Evolutionary conservation across 2,797 vertebrate genomes (phyloP), one percentile per base, ranked within the genome.

Genomic region (Acropternis orthonyx): DNA sequence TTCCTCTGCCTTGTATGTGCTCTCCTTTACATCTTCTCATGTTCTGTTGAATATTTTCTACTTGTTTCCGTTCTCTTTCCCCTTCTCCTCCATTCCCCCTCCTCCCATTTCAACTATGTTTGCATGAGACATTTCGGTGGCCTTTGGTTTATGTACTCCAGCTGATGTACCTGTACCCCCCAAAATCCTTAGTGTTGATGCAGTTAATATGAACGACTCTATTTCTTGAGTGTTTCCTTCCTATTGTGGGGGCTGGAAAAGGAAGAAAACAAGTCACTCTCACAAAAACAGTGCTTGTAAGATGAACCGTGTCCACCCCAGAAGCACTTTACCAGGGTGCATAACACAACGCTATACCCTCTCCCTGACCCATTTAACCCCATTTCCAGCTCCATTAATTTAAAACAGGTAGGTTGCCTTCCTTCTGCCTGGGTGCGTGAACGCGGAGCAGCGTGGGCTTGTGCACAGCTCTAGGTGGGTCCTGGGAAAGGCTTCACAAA

Each of bases 261-360:
- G 24, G 14, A 46, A 27, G 43, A 73, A 85, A 67, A 24, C 9
- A 91, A 84, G 4, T 26, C 37, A 44, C 14, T 10, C 12, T 32
- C 46, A 49, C 21, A 39, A 68, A 83, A 81, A 0, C 2, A 28
- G 28, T 5, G 19, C 26, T 74, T 44, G 14, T 37, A 85, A n/a
- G 37, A 54, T 7, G 6, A 86, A 68, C 36, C 0, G 4, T 4
- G 7, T 56, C 76, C 19, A 22, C 7, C 10, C 12, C 26, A 39
- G 11, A 24, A 87, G 30, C 22, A 12, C 15, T 74, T 39, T 67
- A 26, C 24, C 3, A 19, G 8, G 6, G 20, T 19, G 17, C 11
- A 0, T 9, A 48, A 65, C 26, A 16, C 11, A 7, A 6, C 0
- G 0, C 30, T 32, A 0, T 6, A 43, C 14, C 48, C 36, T 28